phyloP scores from a whole-genome alignment of 2,797 vertebrate genomes.

The Lithobates pipiens region DNA sequence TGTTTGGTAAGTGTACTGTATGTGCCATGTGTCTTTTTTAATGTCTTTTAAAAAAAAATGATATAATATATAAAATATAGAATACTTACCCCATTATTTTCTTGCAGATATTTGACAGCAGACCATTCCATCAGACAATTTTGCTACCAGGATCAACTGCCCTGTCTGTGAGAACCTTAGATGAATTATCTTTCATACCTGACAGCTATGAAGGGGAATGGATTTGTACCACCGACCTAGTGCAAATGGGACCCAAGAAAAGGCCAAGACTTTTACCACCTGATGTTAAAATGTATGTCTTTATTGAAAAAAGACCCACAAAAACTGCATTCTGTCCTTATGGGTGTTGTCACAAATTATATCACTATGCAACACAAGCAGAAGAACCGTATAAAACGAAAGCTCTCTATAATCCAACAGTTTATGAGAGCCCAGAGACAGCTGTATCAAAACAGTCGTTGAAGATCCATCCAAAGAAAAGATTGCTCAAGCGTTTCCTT shows the following conservation, averaged over 20 bases:
- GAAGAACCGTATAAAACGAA: neutral
- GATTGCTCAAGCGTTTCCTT: neutral
- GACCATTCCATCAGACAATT: too few species aligned
- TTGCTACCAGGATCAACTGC: too few species aligned
- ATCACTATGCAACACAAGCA: too few species aligned
- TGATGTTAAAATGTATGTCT: neutral
- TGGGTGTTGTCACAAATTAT: neutral
- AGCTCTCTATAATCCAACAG: neutral
- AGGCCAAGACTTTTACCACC: conserved; percentile 6
- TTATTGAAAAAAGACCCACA: neutral
- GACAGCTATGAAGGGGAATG: neutral
- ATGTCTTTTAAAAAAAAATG: too few species aligned
- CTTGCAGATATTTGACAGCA: too few species aligned
- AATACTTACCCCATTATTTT: too few species aligned
- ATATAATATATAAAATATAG: too few species aligned
- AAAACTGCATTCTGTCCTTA: neutral
- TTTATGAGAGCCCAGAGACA: neutral
- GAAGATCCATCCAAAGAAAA: neutral
- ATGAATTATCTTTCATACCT: neutral
- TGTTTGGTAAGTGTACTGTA: too few species aligned
- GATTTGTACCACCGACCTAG: neutral
- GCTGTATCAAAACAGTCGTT: neutral
- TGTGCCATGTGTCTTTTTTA: too few species aligned
- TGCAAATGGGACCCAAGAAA: neutral
- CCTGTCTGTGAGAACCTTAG: neutral